phyloP scores from a whole-genome alignment of 2,797 vertebrate genomes.

The Rachycentron canadum region DNA sequence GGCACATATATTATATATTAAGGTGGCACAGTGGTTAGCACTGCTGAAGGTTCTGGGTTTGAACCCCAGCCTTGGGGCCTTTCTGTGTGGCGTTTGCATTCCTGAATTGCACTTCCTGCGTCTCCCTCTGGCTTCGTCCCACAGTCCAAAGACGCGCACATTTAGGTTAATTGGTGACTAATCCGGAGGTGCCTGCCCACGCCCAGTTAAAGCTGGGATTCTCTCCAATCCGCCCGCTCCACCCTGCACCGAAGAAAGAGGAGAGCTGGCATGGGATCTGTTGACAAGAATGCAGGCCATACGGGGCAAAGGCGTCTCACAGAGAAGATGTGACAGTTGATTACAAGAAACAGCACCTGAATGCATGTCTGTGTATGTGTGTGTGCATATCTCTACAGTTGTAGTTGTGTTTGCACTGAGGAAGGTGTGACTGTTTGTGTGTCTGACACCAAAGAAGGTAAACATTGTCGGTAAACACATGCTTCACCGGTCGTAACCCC shows the following conservation, averaged over 20 bases:
- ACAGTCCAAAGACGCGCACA: too few species aligned
- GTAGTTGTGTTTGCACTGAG: background rate
- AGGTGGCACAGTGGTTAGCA: background rate
- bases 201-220: too few species aligned
- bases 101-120: too few species aligned
- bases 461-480: conserved; percentile 60
- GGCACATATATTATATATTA: background rate
- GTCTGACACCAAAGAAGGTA: conserved; percentile 64
- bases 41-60: too few species aligned
- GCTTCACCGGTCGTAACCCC: conserved; percentile 48
- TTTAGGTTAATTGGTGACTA: too few species aligned
- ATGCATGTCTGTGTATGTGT: conserved; percentile 15
- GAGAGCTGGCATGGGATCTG: conserved; percentile 8
- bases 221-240: too few species aligned
- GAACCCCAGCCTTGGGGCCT: too few species aligned
- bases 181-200: too few species aligned
- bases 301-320: background rate
- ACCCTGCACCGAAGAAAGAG: too few species aligned
- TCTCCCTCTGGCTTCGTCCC: too few species aligned
- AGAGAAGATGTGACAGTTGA: conserved; percentile 21
- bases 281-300: background rate
- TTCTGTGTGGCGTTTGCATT: too few species aligned
- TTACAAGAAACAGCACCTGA: conserved; percentile 43
- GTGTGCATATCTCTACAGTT: background rate
- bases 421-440: conserved; percentile 35